Base-by-base conservation (phyloP, 2,113 vertebrate species). In the Daubentonia madagascariensis region DNA sequence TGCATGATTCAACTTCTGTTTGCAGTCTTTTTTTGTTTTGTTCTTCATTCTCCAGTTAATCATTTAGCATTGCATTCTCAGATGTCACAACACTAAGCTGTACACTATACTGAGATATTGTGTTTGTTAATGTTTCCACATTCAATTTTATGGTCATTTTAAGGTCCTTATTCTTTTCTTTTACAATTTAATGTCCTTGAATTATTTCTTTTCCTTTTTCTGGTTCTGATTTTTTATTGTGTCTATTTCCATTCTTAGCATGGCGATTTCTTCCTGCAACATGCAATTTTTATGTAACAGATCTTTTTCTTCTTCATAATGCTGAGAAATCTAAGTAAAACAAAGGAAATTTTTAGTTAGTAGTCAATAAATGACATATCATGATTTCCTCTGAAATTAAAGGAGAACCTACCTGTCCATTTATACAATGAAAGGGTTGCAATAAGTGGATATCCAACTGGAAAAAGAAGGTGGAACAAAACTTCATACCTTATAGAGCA, bases 141-240 rank as follows among this genome's bases (percentile, higher is more conserved):
- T 98, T 99, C 37, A 99, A 96, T 97, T 99, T 99, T 75, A 99
- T 98, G 81, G 99, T 99, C 67, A 99, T 99, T 61, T 98, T 98
- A 61, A 99, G 97, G n/a, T 99, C 99, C 85, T 99, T 99, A 0
- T 99, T 99, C 95, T 99, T 99, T 97, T 99, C 99, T 96, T 99
- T 99, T 68, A 99, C 98, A 17, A 97, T 87, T 99, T 99, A 83
- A 99, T 99, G 97, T 99, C 99, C 68, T 99, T 99, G 37, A 98
- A 70, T 50, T 99, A 99, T 50, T 98, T 99, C 80, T 98, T 98
- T 98, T 99, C 99, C 87, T 99, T 99, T 52, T 99, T 99, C 75
- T 98, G 98, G 84, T 98, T 98, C 83, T 97, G 98, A 80, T 97
- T 98, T 86, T 98, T 99, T 40, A 98, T 88, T 76, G 97, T 98